Percentiles rank a stretch among this genome's conserved stretches.
phyloP scores from a whole-genome alignment of 2,888 invertebrate genomes.

The Lasioglossum pauxillum region DNA sequence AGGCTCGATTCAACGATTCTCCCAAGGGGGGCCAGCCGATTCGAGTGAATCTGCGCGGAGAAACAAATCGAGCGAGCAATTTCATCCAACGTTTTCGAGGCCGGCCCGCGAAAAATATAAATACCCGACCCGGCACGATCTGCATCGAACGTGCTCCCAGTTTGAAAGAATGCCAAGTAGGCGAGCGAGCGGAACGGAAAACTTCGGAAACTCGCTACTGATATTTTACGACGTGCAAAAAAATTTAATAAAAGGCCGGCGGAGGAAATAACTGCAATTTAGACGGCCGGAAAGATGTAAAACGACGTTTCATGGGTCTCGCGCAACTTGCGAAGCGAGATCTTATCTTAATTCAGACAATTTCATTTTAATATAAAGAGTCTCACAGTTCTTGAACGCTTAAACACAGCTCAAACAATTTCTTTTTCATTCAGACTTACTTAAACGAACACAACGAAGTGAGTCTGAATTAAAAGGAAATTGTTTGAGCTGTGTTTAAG shows the following conservation, averaged over 20 bases:
- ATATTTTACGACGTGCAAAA: not conserved
- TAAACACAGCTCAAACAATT: not conserved
- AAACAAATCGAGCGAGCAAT: slow-evolving; percentile 37
- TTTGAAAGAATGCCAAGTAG: not conserved
- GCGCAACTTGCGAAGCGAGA: too few relatives aligned
- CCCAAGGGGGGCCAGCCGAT: not conserved
- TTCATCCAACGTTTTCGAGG: not conserved
- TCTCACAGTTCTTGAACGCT: too few relatives aligned
- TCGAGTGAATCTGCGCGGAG: slow-evolving; percentile 33
- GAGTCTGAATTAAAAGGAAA: too few relatives aligned
- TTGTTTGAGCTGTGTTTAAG: too few relatives aligned
- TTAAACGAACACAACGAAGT: too few relatives aligned
- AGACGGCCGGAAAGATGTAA: not conserved
- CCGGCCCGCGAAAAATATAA: not conserved
- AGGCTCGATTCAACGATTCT: slow-evolving; percentile 13
- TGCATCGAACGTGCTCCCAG: not conserved
- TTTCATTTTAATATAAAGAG: not conserved
- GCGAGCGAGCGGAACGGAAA: not conserved
- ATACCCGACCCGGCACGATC: not conserved
- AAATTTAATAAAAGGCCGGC: not conserved
- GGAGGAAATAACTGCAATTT: not conserved
- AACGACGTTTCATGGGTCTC: not conserved
- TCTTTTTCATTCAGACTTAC: not conserved
- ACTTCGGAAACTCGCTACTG: not conserved
- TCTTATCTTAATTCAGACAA: too few relatives aligned